phyloP scores from a whole-genome alignment of 2,797 vertebrate genomes.

The Gymnopithys bicolor region DNA sequence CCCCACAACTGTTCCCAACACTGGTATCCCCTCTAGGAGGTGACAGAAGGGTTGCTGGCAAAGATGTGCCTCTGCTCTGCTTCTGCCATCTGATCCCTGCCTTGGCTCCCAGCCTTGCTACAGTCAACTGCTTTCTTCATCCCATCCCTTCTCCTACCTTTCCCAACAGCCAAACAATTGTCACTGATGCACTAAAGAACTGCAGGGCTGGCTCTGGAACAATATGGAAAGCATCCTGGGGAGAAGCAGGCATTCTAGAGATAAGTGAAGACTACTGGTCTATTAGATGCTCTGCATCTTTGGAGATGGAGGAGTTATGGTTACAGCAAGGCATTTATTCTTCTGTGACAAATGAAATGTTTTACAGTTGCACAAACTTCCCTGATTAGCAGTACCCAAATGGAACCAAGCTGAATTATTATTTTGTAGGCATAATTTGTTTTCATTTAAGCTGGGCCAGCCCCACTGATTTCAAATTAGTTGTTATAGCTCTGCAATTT shows the following conservation, averaged over 20 bases:
- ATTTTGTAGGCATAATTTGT: not conserved
- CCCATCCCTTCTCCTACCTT: not conserved
- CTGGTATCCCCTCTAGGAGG: fast-evolving
- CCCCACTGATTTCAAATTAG: not conserved
- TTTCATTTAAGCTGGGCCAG: not conserved
- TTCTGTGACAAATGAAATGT: not conserved
- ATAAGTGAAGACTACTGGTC: not conserved
- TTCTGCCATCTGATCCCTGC: not conserved
- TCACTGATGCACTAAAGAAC: not conserved
- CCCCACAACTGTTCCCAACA: fast-evolving
- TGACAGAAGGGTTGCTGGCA: not conserved
- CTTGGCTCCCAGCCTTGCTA: not conserved
- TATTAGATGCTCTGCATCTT: not conserved
- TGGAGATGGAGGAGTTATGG: not conserved
- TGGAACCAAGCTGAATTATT: not conserved
- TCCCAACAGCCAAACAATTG: not conserved
- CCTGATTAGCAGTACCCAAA: slow-evolving; percentile 4
- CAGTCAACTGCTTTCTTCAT: not conserved
- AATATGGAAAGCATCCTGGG: not conserved
- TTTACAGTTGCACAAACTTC: not conserved
- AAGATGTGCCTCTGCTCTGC: fast-evolving
- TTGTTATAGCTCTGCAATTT: not conserved
- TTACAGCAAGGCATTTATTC: not conserved
- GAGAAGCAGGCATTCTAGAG: not conserved
- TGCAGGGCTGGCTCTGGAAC: not conserved